Conservation (phyloP, 1,140 invertebrate species). For the Aphidius gifuensis region DNA sequence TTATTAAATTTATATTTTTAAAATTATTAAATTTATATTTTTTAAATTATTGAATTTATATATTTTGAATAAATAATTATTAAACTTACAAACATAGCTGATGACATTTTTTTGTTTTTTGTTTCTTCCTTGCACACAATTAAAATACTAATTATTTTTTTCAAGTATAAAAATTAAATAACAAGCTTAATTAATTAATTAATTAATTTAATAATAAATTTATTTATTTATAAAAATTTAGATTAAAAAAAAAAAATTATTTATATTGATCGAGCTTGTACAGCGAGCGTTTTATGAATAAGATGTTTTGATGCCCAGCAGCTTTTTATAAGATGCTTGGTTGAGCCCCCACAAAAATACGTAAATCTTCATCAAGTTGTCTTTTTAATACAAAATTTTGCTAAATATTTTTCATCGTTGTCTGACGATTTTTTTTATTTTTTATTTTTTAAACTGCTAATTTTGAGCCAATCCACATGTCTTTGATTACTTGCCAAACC, state of each 20-base stretch:
- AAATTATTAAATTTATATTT: not conserved
- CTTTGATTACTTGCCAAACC: no score
- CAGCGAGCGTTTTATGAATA: constrained; percentile 40
- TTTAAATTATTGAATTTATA: not conserved
- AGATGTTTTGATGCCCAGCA: constrained; percentile 34
- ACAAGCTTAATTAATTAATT: not conserved
- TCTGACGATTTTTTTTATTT: no score
- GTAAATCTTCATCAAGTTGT: constrained; percentile 26
- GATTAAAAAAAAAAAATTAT: no score
- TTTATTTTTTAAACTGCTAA: no score
- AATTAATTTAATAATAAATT: not conserved
- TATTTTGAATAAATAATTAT: not conserved
- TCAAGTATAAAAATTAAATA: constrained; percentile 16
- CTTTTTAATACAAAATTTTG: no score
- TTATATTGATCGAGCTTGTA: constrained; percentile 15
- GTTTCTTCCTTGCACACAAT: not conserved
- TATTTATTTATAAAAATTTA: constrained; percentile 1
- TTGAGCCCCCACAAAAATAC: constrained; percentile 10
- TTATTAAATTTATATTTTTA: constrained; percentile 11
- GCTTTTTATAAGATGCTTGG: constrained; percentile 49
- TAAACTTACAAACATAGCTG: constrained; percentile 41
- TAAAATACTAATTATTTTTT: constrained; percentile 20
- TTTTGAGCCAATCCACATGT: no score
- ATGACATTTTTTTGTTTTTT: constrained; percentile 35
- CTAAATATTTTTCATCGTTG: no score